Evolutionary conservation across 1,140 invertebrate genomes (phyloP), one percentile per base, ranked within the genome.

Genomic region (Halesus radiatus): DNA sequence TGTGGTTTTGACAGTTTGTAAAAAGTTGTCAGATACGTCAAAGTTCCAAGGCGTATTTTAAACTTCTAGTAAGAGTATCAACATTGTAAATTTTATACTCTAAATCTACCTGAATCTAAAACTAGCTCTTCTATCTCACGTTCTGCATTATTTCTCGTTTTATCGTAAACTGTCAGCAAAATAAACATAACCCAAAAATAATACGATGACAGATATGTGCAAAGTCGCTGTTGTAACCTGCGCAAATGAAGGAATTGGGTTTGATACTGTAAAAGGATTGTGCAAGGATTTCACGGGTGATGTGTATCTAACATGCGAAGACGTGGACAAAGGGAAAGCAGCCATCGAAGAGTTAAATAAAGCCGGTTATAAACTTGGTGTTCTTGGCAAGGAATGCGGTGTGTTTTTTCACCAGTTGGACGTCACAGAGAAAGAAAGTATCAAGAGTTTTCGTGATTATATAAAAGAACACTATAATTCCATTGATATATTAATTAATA

Each of bases 401-500:
- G 92, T 93, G 0, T 86, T 88, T 22, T 95, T 92, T 84, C 93
- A 95, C 84, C 91, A 94, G 84, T 84, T 96, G 23, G 94, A 96
- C 84, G 91, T 96, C 53, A 89, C 89, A 58, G 86, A 92, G 83
- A 80, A 84, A 5, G 85, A 89, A 22, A 95, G 93, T 83, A 88
- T 95, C 26, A 86, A 90, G 32, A 86, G 77, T 4, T 91, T 96
- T 54, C 85, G 88, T 0, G 89, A 92, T 80, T 92, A 91, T 84
- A 84, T 97, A 0, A 88, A 92, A 84, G 84, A 90, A 37, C 92
- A 90, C 22, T 91, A 97, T 86, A 93, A 92, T 15, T 94, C 95
- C 1, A 86, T 97, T 2, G 95, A 97, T 89, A 84, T 97, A 37
- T 87, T 97, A 13, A 91, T 97, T 0, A 97, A 97, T 85, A 97